A percentile compares a stretch with the other conserved stretches of the same genome.
Conservation (phyloP, 2,888 invertebrate species). For the Cephus runcator region DNA sequence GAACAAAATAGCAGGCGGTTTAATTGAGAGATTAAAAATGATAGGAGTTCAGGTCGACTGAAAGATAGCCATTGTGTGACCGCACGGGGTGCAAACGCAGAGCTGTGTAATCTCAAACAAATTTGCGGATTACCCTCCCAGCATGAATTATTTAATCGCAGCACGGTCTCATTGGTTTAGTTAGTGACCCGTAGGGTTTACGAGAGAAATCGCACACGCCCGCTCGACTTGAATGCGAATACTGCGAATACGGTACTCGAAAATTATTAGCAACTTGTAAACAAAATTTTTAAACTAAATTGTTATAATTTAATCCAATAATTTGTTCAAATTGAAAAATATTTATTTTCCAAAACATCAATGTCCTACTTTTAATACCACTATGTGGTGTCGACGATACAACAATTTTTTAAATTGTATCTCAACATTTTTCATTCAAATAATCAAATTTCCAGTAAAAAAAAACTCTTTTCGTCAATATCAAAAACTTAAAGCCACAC, state of each 20-base stretch:
- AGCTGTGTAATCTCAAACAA: constrained; percentile 56
- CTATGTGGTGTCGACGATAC: not conserved
- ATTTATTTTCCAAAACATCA: too few species aligned
- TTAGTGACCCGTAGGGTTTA: constrained; percentile 49
- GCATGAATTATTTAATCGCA: constrained; percentile 62
- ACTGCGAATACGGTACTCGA: not conserved
- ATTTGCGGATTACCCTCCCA: constrained; percentile 62
- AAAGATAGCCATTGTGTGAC: constrained; percentile 55
- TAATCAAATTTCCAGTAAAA: not conserved
- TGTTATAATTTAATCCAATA: too few species aligned
- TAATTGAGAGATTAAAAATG: constrained; percentile 27
- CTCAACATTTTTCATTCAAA: not conserved
- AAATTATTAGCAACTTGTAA: not conserved
- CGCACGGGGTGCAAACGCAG: constrained; percentile 51
- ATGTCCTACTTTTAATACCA: not conserved
- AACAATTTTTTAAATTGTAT: not conserved
- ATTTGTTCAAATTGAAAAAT: too few species aligned
- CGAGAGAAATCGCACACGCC: constrained; percentile 44
- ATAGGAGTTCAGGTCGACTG: constrained; percentile 23
- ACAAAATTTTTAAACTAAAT: not conserved
- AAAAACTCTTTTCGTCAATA: not conserved
- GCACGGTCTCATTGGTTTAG: constrained; percentile 54
- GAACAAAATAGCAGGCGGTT: constrained; percentile 10
- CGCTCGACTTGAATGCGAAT: constrained; percentile 28
- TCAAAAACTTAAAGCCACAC: not conserved